Conservation (phyloP, 2,888 invertebrate genomes). For the Hemaris fuciformis region DNA sequence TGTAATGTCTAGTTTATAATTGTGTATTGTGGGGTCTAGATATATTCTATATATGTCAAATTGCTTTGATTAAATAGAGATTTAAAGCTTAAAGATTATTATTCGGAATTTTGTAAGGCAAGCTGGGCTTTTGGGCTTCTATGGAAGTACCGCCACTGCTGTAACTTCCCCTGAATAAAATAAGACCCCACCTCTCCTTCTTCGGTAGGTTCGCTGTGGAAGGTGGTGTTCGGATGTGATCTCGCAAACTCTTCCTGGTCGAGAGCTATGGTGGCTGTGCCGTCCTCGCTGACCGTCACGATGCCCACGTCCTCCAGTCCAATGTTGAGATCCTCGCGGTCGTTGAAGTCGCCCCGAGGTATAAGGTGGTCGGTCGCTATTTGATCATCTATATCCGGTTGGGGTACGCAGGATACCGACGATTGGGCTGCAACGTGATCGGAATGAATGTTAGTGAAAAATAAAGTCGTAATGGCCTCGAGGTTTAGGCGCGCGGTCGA, state of each 20-base stretch:
- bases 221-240: slow-evolving; percentile 76
- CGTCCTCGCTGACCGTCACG: slow-evolving; percentile 69
- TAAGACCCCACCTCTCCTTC: slow-evolving; percentile 60
- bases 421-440: slow-evolving; percentile 57
- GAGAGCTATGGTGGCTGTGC: slow-evolving; percentile 59
- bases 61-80: too few species aligned
- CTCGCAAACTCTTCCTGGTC: slow-evolving; percentile 77
- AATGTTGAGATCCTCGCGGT: slow-evolving; percentile 51
- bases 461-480: too few species aligned
- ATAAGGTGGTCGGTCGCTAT: slow-evolving; percentile 68
- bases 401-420: slow-evolving; percentile 48
- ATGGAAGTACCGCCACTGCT: too few species aligned
- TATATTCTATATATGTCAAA: too few species aligned
- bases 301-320: slow-evolving; percentile 69
- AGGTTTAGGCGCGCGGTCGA: too few species aligned
- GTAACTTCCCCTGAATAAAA: too few species aligned
- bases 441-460: too few species aligned
- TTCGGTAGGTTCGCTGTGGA: slow-evolving; percentile 72
- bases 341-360: slow-evolving; percentile 35
- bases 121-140: too few species aligned
- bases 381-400: slow-evolving; percentile 71
- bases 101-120: too few species aligned
- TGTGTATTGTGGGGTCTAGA: too few species aligned
- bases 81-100: too few species aligned
- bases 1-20: too few species aligned